These are phyloP conservation scores for Brachyistius frenatus DNA, from an alignment of 2,113 vertebrate species.

Conservation along the genomic window DNA sequence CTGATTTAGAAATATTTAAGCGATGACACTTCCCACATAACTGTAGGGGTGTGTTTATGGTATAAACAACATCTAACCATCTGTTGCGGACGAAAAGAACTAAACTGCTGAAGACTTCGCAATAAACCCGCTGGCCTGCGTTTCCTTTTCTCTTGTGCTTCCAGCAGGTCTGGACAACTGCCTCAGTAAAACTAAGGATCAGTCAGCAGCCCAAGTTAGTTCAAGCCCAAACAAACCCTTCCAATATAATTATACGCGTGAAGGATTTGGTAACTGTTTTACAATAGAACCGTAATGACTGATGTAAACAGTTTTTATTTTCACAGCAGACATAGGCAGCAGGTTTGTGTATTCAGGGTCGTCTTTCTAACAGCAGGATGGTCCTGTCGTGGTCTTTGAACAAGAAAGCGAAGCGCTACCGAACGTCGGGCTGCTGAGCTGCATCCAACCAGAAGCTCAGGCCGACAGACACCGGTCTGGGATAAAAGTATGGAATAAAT, in stretches of 20 bases:
- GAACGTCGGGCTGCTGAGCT: neutral
- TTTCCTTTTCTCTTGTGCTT: slow-evolving; percentile 26
- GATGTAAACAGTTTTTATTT: slow-evolving; percentile 3
- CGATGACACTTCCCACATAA: neutral
- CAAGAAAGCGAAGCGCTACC: slow-evolving; percentile 18
- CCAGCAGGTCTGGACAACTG: slow-evolving; percentile 44
- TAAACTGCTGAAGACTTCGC: neutral
- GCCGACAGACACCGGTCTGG: neutral
- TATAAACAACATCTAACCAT: slow-evolving; percentile 31
- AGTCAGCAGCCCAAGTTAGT: slow-evolving; percentile 2
- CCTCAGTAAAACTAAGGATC: slow-evolving; percentile 17
- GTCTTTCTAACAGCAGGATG: neutral
- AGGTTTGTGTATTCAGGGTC: neutral
- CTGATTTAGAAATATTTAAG: neutral
- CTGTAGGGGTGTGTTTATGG: slow-evolving; percentile 15
- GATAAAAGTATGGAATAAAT: neutral
- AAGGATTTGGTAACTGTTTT: slow-evolving; percentile 16
- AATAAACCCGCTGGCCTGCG: neutral
- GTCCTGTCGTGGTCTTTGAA: neutral
- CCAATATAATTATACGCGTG: slow-evolving; percentile 15
- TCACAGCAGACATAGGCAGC: neutral
- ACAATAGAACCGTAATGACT: slow-evolving; percentile 20
- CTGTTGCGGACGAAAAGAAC: slow-evolving; percentile 6
- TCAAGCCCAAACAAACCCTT: slow-evolving; percentile 45
- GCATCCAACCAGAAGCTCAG: neutral